Conservation (phyloP, 2,113 vertebrate genomes). For the Melanotaenia duboulayi region DNA sequence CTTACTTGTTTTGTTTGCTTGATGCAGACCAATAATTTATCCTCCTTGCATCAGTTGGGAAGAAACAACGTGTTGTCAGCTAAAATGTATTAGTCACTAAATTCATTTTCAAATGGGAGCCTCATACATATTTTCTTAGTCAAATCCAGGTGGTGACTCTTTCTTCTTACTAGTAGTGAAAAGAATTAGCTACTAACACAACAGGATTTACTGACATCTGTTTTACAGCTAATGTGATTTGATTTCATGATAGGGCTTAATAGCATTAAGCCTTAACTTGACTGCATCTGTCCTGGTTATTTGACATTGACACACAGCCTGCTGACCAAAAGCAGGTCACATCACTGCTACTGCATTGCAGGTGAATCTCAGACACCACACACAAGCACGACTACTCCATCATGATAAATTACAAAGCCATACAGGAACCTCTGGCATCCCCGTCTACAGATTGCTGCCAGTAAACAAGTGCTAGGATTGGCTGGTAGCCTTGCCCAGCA, state of each 20-base stretch:
- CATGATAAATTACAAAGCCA: constrained; percentile 28
- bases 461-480: constrained; percentile 62
- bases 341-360: constrained; percentile 60
- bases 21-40: not conserved
- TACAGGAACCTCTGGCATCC: constrained; percentile 53
- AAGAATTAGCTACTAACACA: not conserved
- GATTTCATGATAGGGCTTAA: not conserved
- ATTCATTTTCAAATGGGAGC: too few species aligned
- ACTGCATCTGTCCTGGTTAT: constrained; percentile 38
- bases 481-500: constrained; percentile 44
- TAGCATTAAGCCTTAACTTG: not conserved
- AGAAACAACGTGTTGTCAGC: not conserved
- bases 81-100: not conserved
- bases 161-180: not conserved
- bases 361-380: constrained; percentile 33
- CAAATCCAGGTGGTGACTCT: not conserved
- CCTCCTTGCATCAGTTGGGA: not conserved
- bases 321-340: constrained; percentile 51
- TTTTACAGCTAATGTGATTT: not conserved
- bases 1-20: not conserved
- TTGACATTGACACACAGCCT: constrained; percentile 49
- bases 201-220: not conserved
- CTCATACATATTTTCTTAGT: not conserved
- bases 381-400: constrained; percentile 6
- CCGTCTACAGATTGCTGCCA: constrained; percentile 43